Percentiles rank a stretch among this genome's conserved stretches.
These are phyloP conservation scores for Atlantisia rogersi DNA, from an alignment of 2,113 vertebrate genomes.

Conservation along the genomic window DNA sequence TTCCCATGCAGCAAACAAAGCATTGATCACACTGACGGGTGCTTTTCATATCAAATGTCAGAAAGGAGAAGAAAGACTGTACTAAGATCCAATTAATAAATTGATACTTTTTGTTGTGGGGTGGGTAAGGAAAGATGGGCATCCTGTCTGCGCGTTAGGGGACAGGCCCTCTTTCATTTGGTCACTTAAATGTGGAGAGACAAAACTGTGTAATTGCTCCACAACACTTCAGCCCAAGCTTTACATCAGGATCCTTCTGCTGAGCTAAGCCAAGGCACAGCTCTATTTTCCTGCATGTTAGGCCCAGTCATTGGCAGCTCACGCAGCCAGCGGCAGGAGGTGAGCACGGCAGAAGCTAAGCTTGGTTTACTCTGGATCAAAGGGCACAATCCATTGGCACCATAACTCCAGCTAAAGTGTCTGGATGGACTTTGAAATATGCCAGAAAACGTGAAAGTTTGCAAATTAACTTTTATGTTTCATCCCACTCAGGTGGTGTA, in stretches of 20 bases:
- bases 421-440: constrained; percentile 69
- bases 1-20: background rate
- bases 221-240: background rate
- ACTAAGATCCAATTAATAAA: background rate
- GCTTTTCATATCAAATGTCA: background rate
- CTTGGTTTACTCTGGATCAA: constrained; percentile 28
- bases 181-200: background rate
- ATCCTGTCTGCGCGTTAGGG: background rate
- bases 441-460: constrained; percentile 50
- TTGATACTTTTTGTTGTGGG: background rate
- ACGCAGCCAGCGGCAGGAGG: background rate
- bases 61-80: background rate
- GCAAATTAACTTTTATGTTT: constrained; percentile 69
- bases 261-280: background rate
- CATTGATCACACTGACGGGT: background rate
- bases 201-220: background rate
- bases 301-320: background rate
- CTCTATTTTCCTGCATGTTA: background rate
- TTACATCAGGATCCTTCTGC: background rate
- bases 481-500: background rate
- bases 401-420: constrained; percentile 47
- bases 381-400: constrained; percentile 51
- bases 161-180: background rate
- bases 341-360: background rate
- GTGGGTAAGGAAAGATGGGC: background rate